Conservation (phyloP, 2,113 vertebrate species). For the Salminus brasiliensis region DNA sequence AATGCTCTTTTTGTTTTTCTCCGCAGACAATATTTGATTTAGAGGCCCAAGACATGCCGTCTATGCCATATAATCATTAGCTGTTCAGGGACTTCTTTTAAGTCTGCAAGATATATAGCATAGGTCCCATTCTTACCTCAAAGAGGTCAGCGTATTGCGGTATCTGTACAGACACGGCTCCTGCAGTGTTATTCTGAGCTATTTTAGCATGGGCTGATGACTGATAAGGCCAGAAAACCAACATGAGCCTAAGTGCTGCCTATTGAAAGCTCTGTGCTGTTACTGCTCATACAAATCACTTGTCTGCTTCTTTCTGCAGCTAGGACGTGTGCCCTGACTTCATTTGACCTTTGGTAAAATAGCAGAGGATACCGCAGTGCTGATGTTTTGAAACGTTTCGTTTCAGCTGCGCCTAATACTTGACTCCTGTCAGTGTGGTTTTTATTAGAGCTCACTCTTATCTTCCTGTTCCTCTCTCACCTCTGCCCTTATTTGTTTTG, state of each 20-base stretch:
- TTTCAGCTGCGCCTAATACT: neutral
- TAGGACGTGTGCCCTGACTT: neutral
- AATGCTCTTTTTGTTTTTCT: neutral
- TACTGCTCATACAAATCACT: neutral
- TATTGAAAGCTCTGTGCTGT: slow-evolving; percentile 27
- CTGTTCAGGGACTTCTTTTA: neutral
- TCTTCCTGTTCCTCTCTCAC: slow-evolving; percentile 1
- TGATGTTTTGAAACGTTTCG: neutral
- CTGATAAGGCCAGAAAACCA: slow-evolving; percentile 1
- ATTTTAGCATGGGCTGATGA: slow-evolving; percentile 17
- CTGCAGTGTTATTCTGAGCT: slow-evolving; percentile 1
- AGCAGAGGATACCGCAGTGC: neutral
- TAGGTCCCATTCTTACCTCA: neutral
- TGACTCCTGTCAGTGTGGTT: neutral
- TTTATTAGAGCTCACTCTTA: neutral
- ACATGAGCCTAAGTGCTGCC: neutral
- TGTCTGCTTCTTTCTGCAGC: neutral
- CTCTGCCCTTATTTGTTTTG: slow-evolving; percentile 57
- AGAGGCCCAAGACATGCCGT: neutral
- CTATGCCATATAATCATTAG: slow-evolving; percentile 14
- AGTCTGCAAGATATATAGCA: neutral
- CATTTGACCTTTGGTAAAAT: neutral
- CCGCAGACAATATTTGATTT: neutral
- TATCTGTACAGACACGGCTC: neutral
- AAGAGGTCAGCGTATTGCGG: neutral